Conservation (phyloP, 2,113 vertebrate genomes). For the Cephalopterus ornatus region DNA sequence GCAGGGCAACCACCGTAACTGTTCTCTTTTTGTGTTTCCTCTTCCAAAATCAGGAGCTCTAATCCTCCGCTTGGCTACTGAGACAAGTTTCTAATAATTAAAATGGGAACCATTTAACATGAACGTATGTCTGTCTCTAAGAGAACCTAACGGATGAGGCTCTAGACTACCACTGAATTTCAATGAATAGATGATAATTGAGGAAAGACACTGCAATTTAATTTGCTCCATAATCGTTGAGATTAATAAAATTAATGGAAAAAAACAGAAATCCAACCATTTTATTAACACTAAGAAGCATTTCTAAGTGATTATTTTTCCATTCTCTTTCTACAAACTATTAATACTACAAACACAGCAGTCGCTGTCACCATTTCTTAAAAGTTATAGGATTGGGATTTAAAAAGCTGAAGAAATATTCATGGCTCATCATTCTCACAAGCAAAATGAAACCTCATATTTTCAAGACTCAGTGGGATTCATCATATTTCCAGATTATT, state of each 20-base stretch:
- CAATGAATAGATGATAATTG: not conserved
- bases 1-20: not conserved
- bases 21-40: not conserved
- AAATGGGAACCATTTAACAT: not conserved
- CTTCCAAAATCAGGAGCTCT: not conserved
- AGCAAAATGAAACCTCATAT: not conserved
- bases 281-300: not conserved
- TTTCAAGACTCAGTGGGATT: not conserved
- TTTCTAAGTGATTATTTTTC: not conserved
- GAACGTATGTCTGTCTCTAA: not conserved
- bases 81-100: not conserved
- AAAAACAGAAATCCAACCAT: not conserved
- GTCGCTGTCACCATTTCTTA: not conserved
- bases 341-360: not conserved
- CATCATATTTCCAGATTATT: not conserved
- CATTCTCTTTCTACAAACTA: not conserved
- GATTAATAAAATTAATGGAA: not conserved
- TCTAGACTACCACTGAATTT: not conserved
- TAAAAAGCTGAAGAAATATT: not conserved
- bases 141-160: not conserved
- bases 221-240: not conserved
- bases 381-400: not conserved
- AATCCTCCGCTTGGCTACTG: not conserved
- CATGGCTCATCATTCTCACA: not conserved
- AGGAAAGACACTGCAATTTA: not conserved